phyloP scores from a whole-genome alignment of 2,113 vertebrate species.

The Glaucomys volans region DNA sequence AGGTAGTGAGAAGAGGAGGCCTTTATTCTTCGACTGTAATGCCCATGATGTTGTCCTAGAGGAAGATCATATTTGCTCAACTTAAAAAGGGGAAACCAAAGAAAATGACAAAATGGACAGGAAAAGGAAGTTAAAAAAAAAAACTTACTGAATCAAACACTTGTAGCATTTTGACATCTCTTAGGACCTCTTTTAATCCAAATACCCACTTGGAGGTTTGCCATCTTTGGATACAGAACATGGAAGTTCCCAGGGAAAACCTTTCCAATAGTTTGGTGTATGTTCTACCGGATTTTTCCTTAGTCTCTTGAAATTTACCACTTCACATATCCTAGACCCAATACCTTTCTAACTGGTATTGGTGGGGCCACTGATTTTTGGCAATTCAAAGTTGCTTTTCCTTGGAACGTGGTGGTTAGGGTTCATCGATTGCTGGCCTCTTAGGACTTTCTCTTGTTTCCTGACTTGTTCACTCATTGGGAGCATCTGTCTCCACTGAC shows the following conservation, averaged over 20 bases:
- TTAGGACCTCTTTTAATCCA: not conserved
- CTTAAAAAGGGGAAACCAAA: not conserved
- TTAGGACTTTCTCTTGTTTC: slow-evolving; percentile 6
- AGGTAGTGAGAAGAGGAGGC: not conserved
- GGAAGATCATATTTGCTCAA: not conserved
- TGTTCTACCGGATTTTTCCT: not conserved
- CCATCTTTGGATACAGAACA: not conserved
- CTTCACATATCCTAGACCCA: not conserved
- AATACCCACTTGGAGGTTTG: not conserved
- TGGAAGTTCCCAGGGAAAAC: not conserved
- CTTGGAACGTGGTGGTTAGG: not conserved
- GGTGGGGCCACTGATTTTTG: not conserved
- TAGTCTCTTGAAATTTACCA: not conserved
- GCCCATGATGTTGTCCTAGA: not conserved
- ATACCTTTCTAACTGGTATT: not conserved
- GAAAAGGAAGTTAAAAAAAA: not conserved
- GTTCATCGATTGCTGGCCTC: not conserved
- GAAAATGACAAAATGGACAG: not conserved
- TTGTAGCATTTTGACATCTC: not conserved
- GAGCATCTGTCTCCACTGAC: not conserved
- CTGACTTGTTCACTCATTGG: not conserved
- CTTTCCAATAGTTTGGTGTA: not conserved
- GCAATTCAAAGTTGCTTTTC: not conserved
- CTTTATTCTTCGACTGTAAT: not conserved
- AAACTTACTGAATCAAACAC: not conserved